Conservation (phyloP, 1,140 invertebrate species). For the Ceratina australensis region DNA sequence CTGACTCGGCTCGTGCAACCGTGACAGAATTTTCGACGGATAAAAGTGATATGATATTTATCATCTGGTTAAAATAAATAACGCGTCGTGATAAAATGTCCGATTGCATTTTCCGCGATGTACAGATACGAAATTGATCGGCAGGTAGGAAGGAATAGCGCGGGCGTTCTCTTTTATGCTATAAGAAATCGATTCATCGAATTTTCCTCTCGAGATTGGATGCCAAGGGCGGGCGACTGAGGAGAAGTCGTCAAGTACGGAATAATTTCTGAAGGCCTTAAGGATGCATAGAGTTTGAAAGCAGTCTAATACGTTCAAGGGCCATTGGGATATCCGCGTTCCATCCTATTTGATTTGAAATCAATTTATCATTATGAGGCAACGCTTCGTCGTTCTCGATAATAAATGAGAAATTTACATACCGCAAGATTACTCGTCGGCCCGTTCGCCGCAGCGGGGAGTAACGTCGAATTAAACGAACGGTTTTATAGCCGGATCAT, state of each 20-base stretch:
- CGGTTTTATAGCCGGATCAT: too few relatives aligned
- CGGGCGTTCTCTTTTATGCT: conserved; percentile 1
- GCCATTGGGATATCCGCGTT: conserved; percentile 27
- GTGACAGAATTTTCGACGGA: too few relatives aligned
- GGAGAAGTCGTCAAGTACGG: conserved; percentile 29
- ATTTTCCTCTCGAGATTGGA: conserved; percentile 22
- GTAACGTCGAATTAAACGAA: too few relatives aligned
- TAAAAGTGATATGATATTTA: background rate
- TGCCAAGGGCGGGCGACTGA: conserved; percentile 14
- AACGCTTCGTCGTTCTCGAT: background rate
- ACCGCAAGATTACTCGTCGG: too few relatives aligned
- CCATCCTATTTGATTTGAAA: conserved; percentile 2
- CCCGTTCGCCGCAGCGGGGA: too few relatives aligned
- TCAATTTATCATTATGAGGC: conserved; percentile 23
- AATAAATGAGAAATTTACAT: background rate
- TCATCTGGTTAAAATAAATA: background rate
- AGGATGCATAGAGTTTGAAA: conserved; percentile 58
- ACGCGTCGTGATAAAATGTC: background rate
- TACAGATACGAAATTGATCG: conserved; percentile 1
- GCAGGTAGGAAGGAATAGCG: background rate
- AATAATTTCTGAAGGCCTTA: conserved; percentile 51
- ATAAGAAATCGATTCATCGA: conserved; percentile 36
- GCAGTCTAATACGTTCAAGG: conserved; percentile 40
- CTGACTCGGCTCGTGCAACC: too few relatives aligned
- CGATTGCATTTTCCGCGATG: background rate